phyloP scores from a whole-genome alignment of 2,113 vertebrate species.

The Dicrurus megarhynchus region DNA sequence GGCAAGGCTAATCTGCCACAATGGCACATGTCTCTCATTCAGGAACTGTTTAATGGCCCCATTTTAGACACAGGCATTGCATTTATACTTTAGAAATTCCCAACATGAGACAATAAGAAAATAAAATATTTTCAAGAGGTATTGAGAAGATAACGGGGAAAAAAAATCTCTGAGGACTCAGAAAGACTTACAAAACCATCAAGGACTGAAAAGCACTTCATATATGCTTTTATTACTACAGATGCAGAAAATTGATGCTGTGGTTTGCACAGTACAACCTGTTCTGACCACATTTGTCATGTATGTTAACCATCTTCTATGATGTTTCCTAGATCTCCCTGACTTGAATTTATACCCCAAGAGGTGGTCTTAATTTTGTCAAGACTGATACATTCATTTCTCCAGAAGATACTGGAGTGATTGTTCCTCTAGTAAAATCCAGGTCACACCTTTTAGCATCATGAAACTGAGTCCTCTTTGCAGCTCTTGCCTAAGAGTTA shows the following conservation, averaged over 20 bases:
- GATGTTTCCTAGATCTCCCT: not conserved
- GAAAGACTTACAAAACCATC: not conserved
- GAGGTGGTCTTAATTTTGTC: not conserved
- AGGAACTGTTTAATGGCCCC: not conserved
- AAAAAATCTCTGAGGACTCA: not conserved
- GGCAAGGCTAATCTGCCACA: not conserved
- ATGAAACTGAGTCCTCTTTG: not conserved
- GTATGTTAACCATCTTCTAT: not conserved
- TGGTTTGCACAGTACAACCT: not conserved
- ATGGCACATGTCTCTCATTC: not conserved
- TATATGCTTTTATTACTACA: not conserved
- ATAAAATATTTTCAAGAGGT: not conserved
- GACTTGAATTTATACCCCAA: not conserved
- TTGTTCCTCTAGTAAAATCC: not conserved
- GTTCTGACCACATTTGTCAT: not conserved
- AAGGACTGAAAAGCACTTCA: not conserved
- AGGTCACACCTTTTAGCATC: not conserved
- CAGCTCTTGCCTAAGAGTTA: not conserved
- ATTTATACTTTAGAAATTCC: not conserved
- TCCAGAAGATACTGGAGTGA: not conserved
- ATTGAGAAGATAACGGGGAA: not conserved
- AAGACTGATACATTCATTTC: not conserved
- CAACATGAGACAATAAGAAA: not conserved
- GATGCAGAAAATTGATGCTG: not conserved
- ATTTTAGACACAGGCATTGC: not conserved